A percentile compares a stretch with the other conserved stretches of the same genome.
phyloP scores from a whole-genome alignment of 1,140 invertebrate genomes.

The Sitobion miscanthi region DNA sequence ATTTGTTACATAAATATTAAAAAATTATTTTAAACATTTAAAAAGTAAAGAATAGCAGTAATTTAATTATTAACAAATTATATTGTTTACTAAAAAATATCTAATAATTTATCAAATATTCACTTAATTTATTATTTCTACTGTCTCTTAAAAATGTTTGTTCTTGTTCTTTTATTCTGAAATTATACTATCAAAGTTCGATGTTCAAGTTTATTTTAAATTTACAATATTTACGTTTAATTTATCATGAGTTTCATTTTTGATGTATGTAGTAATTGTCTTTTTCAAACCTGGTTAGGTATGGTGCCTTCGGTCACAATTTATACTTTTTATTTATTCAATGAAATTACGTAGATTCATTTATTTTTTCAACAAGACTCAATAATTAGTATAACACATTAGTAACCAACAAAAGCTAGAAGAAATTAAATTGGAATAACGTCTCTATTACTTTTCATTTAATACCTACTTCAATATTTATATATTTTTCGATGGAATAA shows the following conservation, averaged over 20 bases:
- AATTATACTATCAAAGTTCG: too few relatives aligned
- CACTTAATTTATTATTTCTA: not conserved
- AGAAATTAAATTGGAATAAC: not conserved
- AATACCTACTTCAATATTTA: not conserved
- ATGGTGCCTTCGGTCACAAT: not conserved
- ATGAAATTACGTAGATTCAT: not conserved
- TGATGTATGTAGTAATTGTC: not conserved
- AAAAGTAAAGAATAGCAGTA: not conserved
- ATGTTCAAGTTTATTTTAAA: not conserved
- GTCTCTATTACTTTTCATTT: not conserved
- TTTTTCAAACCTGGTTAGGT: not conserved
- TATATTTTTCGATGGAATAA: too few relatives aligned
- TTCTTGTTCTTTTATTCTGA: not conserved
- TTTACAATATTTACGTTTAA: not conserved
- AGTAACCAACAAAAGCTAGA: not conserved
- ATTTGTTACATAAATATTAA: not conserved
- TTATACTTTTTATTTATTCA: not conserved
- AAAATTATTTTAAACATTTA: not conserved
- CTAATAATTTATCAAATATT: not conserved
- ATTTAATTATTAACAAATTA: not conserved
- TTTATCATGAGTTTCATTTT: not conserved
- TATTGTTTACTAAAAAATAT: not conserved
- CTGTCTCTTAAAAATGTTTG: not conserved
- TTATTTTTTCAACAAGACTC: not conserved
- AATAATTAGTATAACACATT: not conserved